Evolutionary conservation across 2,113 vertebrate species (phyloP).

Genomic region (Redunca redunca): DNA sequence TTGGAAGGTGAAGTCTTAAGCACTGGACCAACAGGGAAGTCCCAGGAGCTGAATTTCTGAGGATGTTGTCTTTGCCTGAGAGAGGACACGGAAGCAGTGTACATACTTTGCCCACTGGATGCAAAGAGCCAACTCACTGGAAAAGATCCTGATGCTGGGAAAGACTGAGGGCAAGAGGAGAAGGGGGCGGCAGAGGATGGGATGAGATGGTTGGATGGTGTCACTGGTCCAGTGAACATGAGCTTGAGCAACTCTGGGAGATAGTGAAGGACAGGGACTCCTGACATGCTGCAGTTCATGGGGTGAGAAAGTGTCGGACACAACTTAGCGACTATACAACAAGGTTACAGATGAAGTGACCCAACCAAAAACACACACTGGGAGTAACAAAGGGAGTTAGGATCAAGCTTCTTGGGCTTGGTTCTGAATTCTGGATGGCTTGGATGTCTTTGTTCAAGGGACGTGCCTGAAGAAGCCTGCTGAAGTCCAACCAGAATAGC

Average conservation of each 20-base stretch:
- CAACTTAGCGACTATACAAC: not conserved
- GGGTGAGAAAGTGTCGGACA: not conserved
- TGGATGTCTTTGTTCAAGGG: not conserved
- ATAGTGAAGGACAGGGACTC: not conserved
- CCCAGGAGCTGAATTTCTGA: not conserved
- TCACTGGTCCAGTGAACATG: not conserved
- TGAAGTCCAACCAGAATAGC: constrained; percentile 20
- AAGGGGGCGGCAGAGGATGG: not conserved
- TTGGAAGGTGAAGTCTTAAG: not conserved
- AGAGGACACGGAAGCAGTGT: not conserved
- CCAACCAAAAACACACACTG: no score
- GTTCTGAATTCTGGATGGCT: not conserved
- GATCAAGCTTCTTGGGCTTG: not conserved
- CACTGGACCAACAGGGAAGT: not conserved
- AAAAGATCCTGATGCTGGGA: not conserved
- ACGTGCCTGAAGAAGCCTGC: not conserved
- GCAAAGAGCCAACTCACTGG: not conserved
- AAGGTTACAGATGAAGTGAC: not conserved
- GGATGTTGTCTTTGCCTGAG: not conserved
- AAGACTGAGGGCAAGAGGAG: not conserved
- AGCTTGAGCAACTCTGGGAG: not conserved
- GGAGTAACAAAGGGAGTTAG: not conserved
- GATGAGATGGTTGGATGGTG: not conserved
- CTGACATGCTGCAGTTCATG: not conserved
- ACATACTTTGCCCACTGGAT: not conserved